These are phyloP conservation scores for Megalonaias nervosa DNA, from an alignment of 1,140 invertebrate genomes.

Conservation along the genomic window DNA sequence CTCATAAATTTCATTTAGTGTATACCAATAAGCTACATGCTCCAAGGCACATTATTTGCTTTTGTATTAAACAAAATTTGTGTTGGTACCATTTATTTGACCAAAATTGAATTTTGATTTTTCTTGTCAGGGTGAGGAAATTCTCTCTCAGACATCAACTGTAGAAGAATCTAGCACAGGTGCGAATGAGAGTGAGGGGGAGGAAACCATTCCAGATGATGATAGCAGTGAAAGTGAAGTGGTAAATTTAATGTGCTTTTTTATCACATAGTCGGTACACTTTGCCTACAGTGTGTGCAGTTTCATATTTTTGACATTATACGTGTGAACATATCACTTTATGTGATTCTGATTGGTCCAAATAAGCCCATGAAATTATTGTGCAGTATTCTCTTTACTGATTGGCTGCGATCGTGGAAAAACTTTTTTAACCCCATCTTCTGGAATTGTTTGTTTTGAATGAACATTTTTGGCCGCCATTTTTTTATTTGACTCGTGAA, in stretches of 20 bases:
- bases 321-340: too few species aligned
- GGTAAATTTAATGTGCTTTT: slow-evolving; percentile 36
- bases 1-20: background rate
- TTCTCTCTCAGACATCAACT: slow-evolving; percentile 55
- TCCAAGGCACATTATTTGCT: background rate
- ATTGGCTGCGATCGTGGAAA: too few species aligned
- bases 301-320: too few species aligned
- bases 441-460: too few species aligned
- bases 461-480: too few species aligned
- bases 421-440: too few species aligned
- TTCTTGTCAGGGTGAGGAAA: slow-evolving; percentile 64
- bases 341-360: background rate
- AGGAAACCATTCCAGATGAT: slow-evolving; percentile 35
- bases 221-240: slow-evolving; percentile 64
- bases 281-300: too few species aligned
- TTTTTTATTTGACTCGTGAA: too few species aligned
- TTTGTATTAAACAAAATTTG: slow-evolving; percentile 1
- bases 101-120: background rate
- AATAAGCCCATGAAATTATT: background rate
- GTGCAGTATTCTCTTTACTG: too few species aligned
- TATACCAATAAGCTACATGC: background rate
- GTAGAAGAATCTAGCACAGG: slow-evolving; percentile 9
- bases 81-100: background rate
- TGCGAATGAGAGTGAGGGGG: slow-evolving; percentile 38
- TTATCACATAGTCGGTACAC: background rate